A percentile compares a stretch with the other conserved stretches of the same genome.
Conservation (phyloP, 2,888 invertebrate genomes). For the Scelioninae gen. 1 region DNA sequence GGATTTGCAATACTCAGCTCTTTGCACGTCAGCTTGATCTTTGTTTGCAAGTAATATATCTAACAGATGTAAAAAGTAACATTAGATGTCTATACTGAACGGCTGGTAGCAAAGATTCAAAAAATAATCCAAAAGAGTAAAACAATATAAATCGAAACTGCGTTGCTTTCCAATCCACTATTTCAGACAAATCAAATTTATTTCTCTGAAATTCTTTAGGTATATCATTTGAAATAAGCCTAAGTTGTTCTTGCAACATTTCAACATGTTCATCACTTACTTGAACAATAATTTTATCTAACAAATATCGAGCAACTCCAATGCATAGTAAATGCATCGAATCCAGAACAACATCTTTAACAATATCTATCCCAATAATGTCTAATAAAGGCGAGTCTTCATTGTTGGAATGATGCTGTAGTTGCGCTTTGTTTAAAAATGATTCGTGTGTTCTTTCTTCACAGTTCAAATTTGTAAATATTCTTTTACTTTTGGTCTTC, state of each 20-base stretch:
- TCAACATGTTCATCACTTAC: background rate
- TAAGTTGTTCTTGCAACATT: conserved; percentile 9
- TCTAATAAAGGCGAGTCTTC: conserved; percentile 32
- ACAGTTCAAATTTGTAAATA: conserved; percentile 39
- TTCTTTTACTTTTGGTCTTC: conserved; percentile 16
- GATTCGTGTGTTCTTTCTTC: conserved; percentile 44
- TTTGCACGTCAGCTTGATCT: background rate
- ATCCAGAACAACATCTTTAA: conserved; percentile 50
- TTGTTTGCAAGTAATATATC: background rate
- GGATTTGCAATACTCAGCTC: conserved; percentile 14
- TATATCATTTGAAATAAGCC: conserved; percentile 8
- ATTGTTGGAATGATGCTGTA: conserved; percentile 41
- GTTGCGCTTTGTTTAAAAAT: conserved; percentile 40
- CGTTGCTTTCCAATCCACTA: background rate
- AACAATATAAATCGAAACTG: conserved; percentile 27
- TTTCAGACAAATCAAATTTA: conserved; percentile 16
- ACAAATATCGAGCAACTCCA: conserved; percentile 35
- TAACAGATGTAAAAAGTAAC: background rate
- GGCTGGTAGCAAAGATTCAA: background rate
- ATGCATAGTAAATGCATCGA: conserved; percentile 49
- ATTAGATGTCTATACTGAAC: background rate
- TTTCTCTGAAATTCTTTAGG: conserved; percentile 19
- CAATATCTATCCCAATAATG: conserved; percentile 44
- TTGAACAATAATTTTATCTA: conserved; percentile 16
- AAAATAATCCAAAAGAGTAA: background rate